These are phyloP conservation scores for Eudiplozoon nipponicum DNA, from an alignment of 2,888 invertebrate genomes.

Conservation along the genomic window DNA sequence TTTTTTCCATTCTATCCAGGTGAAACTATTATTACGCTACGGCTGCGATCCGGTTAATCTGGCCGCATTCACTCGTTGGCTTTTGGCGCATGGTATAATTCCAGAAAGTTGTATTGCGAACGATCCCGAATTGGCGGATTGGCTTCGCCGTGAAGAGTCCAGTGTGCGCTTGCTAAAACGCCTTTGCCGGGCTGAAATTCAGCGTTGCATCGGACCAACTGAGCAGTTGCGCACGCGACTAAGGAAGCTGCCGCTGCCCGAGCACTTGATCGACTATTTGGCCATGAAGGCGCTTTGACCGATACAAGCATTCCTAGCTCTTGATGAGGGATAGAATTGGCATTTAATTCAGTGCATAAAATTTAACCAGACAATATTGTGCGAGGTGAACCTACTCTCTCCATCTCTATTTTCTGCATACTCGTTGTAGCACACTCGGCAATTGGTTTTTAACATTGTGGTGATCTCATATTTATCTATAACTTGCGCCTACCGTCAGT, in stretches of 20 bases:
- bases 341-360: too few relatives aligned
- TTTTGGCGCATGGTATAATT: conserved; percentile 14
- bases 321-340: too few relatives aligned
- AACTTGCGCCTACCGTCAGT: too few relatives aligned
- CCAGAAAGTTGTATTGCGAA: conserved; percentile 15
- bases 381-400: too few relatives aligned
- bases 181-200: conserved; percentile 16
- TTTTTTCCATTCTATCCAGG: too few relatives aligned
- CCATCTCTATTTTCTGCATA: too few relatives aligned
- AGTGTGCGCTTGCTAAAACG: conserved; percentile 15
- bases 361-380: too few relatives aligned
- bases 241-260: conserved; percentile 15
- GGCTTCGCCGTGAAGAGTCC: conserved; percentile 16
- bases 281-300: conserved; percentile 16
- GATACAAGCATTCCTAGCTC: conserved; percentile 14
- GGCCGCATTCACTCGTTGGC: conserved; percentile 16
- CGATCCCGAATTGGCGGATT: conserved; percentile 12
- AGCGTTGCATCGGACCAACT: conserved; percentile 15
- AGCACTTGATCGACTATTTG: conserved; percentile 12
- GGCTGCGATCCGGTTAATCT: conserved; percentile 17
- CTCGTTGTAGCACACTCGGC: too few relatives aligned
- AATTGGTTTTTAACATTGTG: too few relatives aligned
- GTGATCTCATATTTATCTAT: too few relatives aligned
- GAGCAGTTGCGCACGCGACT: conserved; percentile 14
- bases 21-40: conserved; percentile 13